phyloP scores from a whole-genome alignment of 2,797 vertebrate species.

The Sebastes itinus region DNA sequence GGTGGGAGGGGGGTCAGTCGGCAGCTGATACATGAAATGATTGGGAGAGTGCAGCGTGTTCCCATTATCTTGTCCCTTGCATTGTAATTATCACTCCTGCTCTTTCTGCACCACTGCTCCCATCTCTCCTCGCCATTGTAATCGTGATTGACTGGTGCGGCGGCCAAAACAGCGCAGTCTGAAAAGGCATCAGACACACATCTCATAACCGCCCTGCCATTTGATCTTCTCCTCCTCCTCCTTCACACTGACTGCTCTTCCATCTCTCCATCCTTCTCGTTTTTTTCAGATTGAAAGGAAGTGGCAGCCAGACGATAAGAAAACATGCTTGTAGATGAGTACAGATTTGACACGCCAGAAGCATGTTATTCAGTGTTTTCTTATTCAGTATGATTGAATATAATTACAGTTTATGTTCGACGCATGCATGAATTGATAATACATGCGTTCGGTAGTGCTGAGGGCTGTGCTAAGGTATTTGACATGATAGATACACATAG shows the following conservation, averaged over 20 bases:
- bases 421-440: slow-evolving; percentile 50
- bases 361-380: slow-evolving; percentile 70
- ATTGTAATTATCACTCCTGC: slow-evolving; percentile 88
- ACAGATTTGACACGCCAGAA: slow-evolving; percentile 49
- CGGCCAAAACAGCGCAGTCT: slow-evolving; percentile 86
- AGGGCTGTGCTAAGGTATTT: not conserved
- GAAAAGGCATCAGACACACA: slow-evolving; percentile 85
- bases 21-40: slow-evolving; percentile 86
- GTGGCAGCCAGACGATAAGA: slow-evolving; percentile 67
- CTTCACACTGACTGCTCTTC: slow-evolving; percentile 67
- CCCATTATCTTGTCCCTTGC: slow-evolving; percentile 90
- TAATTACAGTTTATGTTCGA: slow-evolving; percentile 65
- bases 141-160: slow-evolving; percentile 90
- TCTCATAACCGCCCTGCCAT: slow-evolving; percentile 85
- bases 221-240: slow-evolving; percentile 81
- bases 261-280: slow-evolving; percentile 48
- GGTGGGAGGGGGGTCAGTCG: slow-evolving; percentile 70
- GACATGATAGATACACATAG: slow-evolving; percentile 4
- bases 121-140: slow-evolving; percentile 87
- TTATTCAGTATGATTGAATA: slow-evolving; percentile 47
- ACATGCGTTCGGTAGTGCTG: slow-evolving; percentile 14
- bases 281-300: slow-evolving; percentile 55
- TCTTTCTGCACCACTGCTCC: slow-evolving; percentile 89
- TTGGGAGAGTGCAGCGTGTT: slow-evolving; percentile 85
- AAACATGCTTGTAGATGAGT: slow-evolving; percentile 59